Percentiles rank a stretch among this genome's conserved stretches.
Conservation (phyloP, 2,113 vertebrate genomes). For the Ammospiza caudacuta region DNA sequence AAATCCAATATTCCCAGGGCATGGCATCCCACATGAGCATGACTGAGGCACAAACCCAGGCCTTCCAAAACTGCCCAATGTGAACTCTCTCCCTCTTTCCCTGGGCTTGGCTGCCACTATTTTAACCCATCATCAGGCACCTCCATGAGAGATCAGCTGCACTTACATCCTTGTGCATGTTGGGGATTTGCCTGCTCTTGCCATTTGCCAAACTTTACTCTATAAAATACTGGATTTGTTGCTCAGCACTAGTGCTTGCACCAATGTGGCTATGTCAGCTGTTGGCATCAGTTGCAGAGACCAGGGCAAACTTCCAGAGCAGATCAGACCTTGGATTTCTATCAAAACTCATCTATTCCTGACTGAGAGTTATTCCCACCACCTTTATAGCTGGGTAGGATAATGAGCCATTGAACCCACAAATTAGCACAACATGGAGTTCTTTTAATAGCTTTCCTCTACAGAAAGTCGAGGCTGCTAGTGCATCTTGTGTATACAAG, state of each 20-base stretch:
- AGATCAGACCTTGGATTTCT: slow-evolving; percentile 9
- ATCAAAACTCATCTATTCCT: slow-evolving; percentile 1
- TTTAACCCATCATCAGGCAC: neutral
- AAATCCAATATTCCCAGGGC: neutral
- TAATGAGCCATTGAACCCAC: neutral
- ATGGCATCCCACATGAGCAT: neutral
- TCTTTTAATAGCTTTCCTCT: neutral
- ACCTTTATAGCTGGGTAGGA: neutral
- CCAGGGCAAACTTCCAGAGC: slow-evolving; percentile 33
- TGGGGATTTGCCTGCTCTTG: neutral
- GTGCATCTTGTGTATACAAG: neutral
- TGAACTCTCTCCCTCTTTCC: neutral
- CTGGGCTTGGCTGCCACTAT: neutral
- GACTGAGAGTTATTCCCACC: neutral
- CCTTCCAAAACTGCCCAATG: rapidly evolving
- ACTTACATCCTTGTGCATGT: neutral
- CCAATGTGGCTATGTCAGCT: neutral
- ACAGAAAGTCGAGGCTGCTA: neutral
- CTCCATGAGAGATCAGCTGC: neutral
- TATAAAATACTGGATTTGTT: neutral
- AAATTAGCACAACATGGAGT: neutral
- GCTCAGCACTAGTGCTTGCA: neutral
- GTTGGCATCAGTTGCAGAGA: neutral
- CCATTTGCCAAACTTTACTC: neutral
- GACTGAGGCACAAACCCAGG: neutral